phyloP scores from a whole-genome alignment of 2,888 invertebrate species.

The Polydrusus cervinus region DNA sequence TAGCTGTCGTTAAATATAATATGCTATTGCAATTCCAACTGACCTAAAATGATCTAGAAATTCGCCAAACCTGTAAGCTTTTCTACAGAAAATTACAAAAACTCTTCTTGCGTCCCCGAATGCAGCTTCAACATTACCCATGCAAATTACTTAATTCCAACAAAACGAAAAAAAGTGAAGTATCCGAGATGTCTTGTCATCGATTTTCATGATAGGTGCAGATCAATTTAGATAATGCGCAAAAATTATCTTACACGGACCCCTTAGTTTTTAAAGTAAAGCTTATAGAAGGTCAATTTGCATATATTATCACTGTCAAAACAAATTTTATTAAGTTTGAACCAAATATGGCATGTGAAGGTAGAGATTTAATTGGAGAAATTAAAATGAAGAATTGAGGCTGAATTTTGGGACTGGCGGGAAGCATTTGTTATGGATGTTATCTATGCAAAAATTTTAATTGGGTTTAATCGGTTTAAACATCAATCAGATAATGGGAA shows the following conservation, averaged over 20 bases:
- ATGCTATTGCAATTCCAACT: too few relatives aligned
- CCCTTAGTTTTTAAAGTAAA: constrained; percentile 39
- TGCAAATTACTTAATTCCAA: constrained; percentile 39
- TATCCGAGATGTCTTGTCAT: constrained; percentile 30
- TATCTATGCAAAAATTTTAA: constrained; percentile 48
- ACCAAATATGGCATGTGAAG: constrained; percentile 42
- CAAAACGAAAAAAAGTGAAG: constrained; percentile 25
- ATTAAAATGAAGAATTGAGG: constrained; percentile 32
- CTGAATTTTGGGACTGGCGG: constrained; percentile 4
- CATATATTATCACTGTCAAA: constrained; percentile 49
- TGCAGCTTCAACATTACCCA: constrained; percentile 29
- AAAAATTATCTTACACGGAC: constrained; percentile 35
- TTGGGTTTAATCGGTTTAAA: constrained; percentile 29
- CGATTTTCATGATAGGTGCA: constrained; percentile 36
- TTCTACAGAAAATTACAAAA: not conserved
- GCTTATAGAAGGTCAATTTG: constrained; percentile 44
- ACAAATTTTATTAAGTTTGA: constrained; percentile 35
- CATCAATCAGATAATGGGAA: constrained; percentile 32
- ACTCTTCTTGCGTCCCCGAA: constrained; percentile 4
- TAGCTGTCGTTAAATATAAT: too few relatives aligned
- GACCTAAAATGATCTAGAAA: too few relatives aligned
- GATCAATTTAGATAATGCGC: constrained; percentile 46
- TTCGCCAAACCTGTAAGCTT: too few relatives aligned
- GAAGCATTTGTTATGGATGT: constrained; percentile 6
- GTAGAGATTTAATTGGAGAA: constrained; percentile 36